Base-by-base conservation (phyloP, 2,797 vertebrate species). In the Sibirionetta formosa region DNA sequence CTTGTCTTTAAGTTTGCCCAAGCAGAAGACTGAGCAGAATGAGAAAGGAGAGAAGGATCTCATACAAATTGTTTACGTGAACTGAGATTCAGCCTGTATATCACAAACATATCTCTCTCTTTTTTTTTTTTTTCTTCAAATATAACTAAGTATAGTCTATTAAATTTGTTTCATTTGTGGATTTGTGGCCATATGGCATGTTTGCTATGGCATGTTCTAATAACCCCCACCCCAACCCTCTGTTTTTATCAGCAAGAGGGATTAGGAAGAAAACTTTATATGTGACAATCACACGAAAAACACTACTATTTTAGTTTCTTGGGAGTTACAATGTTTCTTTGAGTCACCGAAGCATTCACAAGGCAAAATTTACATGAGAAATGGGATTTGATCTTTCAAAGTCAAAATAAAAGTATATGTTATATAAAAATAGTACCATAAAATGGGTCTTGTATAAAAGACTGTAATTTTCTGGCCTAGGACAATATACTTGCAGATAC, bases 331-430 rank as follows among this genome's bases (percentile, higher is more conserved):
- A 64, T 71, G 46, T 69, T 93, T 64, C 58, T 94, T 96, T 90
- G 85, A 89, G 86, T 63, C 72, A 92, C 57, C 50, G 53, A 93
- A 82, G 20, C 46, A 75, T 81, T 89, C 79, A 69, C 44, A 86
- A 93, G 79, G 57, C 76, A 89, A 42, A 91, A 97, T 97, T 94
- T 95, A 91, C 87, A 94, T 90, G 82, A 93, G 84, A 96, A 94
- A 82, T n/a, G 89, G 57, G 65, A 92, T 83, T 14, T 93, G 81
- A 92, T 93, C 82, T 78, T 94, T 89, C 88, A 93, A 93, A 95
- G 88, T 91, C 81, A 93, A 58, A 88, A 94, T 69, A 94, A 96
- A 96, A 95, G 92, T 95, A 85, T 71, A 51, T 56, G 36, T 80
- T 78, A 91, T 20, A 78, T 93, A 96, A 96, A 96, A 95, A 86